phyloP scores from a whole-genome alignment of 2,888 invertebrate genomes.

The Lissonota sp. region DNA sequence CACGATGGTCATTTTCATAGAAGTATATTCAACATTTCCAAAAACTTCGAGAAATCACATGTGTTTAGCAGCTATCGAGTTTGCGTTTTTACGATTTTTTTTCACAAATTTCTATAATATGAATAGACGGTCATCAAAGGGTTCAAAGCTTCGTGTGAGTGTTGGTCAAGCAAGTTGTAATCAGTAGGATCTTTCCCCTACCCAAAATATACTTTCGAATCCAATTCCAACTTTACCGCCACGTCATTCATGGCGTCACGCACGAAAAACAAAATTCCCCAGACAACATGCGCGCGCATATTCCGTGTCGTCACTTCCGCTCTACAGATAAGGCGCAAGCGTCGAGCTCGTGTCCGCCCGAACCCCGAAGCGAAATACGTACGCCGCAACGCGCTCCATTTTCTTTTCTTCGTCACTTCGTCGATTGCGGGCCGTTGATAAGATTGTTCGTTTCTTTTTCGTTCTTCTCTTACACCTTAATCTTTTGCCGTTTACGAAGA shows the following conservation, averaged over 20 bases:
- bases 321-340: constrained; percentile 39
- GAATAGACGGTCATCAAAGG: too few species aligned
- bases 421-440: constrained; percentile 34
- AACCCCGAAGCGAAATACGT: neutral
- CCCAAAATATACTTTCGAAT: neutral
- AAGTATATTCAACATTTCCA: too few species aligned
- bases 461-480: constrained; percentile 6
- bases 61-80: too few species aligned
- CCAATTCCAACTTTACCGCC: neutral
- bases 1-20: too few species aligned
- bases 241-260: neutral
- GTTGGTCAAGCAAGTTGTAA: too few species aligned
- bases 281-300: neutral
- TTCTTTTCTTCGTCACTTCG: constrained; percentile 51
- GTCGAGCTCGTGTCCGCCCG: constrained; percentile 20
- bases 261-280: neutral
- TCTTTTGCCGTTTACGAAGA: constrained; percentile 17
- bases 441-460: constrained; percentile 44
- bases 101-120: too few species aligned
- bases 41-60: too few species aligned
- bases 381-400: constrained; percentile 38
- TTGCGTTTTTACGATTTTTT: too few species aligned
- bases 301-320: constrained; percentile 46
- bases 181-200: too few species aligned
- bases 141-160: too few species aligned